Evolutionary conservation across 2,113 vertebrate species (phyloP).

Genomic region (Rousettus leschenaultii): DNA sequence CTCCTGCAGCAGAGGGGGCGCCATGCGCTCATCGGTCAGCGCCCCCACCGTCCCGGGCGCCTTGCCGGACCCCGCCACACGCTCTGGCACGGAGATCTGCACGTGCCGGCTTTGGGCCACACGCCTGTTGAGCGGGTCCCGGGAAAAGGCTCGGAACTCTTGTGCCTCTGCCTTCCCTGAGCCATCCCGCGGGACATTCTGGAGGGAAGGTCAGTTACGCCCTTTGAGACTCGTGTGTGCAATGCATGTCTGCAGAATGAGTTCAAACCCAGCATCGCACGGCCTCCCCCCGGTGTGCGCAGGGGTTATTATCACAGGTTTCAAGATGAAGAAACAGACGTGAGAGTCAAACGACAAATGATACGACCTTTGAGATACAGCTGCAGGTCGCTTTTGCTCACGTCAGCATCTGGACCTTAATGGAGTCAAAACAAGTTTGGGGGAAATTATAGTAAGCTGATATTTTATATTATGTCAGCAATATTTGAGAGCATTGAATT

Average conservation of each 20-base stretch:
- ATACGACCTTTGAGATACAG: neutral
- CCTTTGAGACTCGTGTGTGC: neutral
- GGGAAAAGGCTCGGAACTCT: neutral
- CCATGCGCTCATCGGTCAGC: no score
- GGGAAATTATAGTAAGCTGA: neutral
- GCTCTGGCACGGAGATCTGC: no score
- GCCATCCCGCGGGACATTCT: neutral
- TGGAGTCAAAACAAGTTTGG: neutral
- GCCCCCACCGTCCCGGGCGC: no score
- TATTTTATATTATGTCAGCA: constrained; percentile 31
- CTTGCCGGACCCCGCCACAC: no score
- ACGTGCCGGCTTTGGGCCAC: accelerated
- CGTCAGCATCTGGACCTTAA: neutral
- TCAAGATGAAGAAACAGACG: neutral
- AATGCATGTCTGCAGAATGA: no score
- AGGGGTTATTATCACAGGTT: neutral
- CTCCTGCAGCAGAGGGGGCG: neutral
- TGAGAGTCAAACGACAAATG: neutral
- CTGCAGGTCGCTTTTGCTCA: neutral
- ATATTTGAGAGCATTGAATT: neutral
- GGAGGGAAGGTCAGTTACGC: neutral
- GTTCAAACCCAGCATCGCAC: neutral
- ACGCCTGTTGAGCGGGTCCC: neutral
- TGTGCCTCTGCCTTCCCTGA: neutral
- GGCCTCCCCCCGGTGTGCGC: neutral